Conservation (phyloP, 2,888 invertebrate genomes). For the Thereva nobilitata region DNA sequence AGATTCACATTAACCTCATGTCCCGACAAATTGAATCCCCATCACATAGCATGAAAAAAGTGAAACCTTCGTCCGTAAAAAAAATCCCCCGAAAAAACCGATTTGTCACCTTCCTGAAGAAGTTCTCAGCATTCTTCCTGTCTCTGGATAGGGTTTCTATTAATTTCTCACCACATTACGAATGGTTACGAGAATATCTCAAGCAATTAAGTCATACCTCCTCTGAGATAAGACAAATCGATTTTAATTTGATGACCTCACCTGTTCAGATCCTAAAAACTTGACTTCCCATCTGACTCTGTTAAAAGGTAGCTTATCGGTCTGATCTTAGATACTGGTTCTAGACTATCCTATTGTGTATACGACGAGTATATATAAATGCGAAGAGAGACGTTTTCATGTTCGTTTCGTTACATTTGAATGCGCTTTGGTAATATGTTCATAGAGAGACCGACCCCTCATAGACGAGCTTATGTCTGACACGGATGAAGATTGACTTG, state of each 20-base stretch:
- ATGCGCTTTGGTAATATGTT: conserved; percentile 4
- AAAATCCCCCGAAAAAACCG: conserved; percentile 5
- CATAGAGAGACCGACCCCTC: conserved; percentile 8
- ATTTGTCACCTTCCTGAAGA: conserved; percentile 12
- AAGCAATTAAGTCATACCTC: conserved; percentile 18
- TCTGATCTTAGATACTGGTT: too few species aligned
- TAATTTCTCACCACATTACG: conserved; percentile 23
- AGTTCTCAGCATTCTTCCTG: neutral
- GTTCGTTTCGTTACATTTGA: conserved; percentile 5
- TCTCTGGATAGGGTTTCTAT: conserved; percentile 3
- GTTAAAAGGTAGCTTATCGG: too few species aligned
- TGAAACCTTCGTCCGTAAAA: neutral
- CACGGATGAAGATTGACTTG: conserved; percentile 16
- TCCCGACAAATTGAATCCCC: conserved; percentile 8
- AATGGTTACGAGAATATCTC: conserved; percentile 5
- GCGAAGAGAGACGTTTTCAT: neutral
- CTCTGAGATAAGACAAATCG: conserved; percentile 19
- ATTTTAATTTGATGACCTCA: conserved; percentile 28
- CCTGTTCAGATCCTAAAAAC: neutral
- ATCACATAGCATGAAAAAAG: neutral
- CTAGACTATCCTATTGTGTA: too few species aligned
- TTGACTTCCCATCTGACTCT: too few species aligned
- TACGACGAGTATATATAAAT: too few species aligned
- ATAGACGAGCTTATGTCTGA: neutral
- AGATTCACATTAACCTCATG: neutral